Percentiles rank a stretch among this genome's conserved stretches.
phyloP scores from a whole-genome alignment of 2,113 vertebrate genomes.

The Ibidorhyncha struthersii region DNA sequence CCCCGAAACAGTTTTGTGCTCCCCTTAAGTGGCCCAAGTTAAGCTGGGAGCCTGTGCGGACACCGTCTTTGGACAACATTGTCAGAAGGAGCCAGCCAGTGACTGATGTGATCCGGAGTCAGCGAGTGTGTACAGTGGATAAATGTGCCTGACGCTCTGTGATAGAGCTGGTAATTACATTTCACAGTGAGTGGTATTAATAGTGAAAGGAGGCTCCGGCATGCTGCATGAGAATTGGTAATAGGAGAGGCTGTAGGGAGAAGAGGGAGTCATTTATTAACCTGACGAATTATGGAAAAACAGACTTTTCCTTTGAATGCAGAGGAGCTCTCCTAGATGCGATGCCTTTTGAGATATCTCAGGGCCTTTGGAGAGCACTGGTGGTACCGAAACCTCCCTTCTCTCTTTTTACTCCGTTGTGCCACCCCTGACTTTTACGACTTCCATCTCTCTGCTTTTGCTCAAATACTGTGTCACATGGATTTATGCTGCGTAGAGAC shows the following conservation, averaged over 20 bases:
- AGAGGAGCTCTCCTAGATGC: background rate
- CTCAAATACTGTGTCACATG: background rate
- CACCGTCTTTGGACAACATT: constrained; percentile 11
- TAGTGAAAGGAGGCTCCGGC: constrained; percentile 63
- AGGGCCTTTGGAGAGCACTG: background rate
- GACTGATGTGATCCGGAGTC: constrained; percentile 63
- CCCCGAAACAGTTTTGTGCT: background rate
- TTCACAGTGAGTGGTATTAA: constrained; percentile 78
- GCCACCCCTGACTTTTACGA: background rate
- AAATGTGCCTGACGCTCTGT: constrained; percentile 71
- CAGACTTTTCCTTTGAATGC: constrained; percentile 47
- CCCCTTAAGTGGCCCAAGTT: background rate
- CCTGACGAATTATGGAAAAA: constrained; percentile 59
- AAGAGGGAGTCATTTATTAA: constrained; percentile 71
- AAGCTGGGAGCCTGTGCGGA: background rate
- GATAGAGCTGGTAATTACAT: constrained; percentile 79
- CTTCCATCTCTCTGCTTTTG: background rate
- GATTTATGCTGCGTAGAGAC: fast-evolving
- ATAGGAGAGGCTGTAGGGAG: constrained; percentile 36
- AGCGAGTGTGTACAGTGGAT: constrained; percentile 70
- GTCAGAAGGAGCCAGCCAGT: constrained; percentile 51
- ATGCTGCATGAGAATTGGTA: constrained; percentile 42
- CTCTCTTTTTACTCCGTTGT: background rate
- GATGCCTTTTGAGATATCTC: background rate
- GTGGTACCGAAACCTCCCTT: background rate